Evolutionary conservation across 1,140 invertebrate genomes (phyloP), one percentile per base, ranked within the genome.

Genomic region (Antheraea pernyi): DNA sequence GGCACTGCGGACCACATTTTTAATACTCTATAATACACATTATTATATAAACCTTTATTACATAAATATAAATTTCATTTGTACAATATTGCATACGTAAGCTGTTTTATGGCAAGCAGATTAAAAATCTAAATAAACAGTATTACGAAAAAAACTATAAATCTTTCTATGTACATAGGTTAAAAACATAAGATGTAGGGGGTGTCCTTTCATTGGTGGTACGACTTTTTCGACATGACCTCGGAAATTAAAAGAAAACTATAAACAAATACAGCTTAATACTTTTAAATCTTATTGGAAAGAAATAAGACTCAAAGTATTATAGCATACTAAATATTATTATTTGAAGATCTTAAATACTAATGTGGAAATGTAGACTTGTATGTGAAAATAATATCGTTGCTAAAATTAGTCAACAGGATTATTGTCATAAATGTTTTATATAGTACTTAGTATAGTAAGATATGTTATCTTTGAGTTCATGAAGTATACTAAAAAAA

Each of bases 1-100:
- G 88, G 89, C 89, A 91, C 89, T 82, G 71, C 80, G 85, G 86
- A 89, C 89, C 86, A 89, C 86, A 88, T 78, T 83, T 78, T 69
- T 63, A 71, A 13, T 53, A 53, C 16, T 53, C 46, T 53, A 71
- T 81, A 76, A 53, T 53, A 53, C 13, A 53, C 60, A 78, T 69
- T 69, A 22, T 73, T 71, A 19, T 64, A 61, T 73, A 79, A 75
- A 77, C 79, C 76, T 66, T 74, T 37, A 71, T 72, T 71, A 79
- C 58, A 74, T 72, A 76, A 68, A 75, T 66, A 76, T 68, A 69
- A 66, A 65, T 68, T 48, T 13, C 11, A 72, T 76, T 71, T 81
- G 65, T 85, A 85, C 80, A 82, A 77, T 81, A 84, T 81, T 84
- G 72, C 72, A 79, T 72, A 81, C 66, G 75, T 76, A 80, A 79